Conservation (phyloP, 2,888 invertebrate species). For the Drosophila histrio region DNA sequence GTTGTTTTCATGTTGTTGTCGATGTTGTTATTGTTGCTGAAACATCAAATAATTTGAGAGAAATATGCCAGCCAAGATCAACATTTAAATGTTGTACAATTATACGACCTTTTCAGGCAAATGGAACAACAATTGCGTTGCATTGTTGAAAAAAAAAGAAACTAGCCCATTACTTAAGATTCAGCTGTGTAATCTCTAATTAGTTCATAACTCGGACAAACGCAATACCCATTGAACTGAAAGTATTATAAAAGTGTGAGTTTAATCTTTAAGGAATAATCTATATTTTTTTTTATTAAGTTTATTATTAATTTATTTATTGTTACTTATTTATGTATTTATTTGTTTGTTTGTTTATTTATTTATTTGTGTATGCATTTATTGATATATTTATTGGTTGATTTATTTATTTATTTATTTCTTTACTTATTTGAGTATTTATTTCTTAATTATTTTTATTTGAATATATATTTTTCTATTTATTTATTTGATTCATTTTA, state of each 20-base stretch:
- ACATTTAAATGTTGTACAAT: constrained; percentile 66
- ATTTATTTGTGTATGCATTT: too few relatives aligned
- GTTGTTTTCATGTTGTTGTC: constrained; percentile 43
- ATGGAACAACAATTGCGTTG: constrained; percentile 31
- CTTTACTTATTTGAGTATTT: too few relatives aligned
- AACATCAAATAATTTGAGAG: constrained; percentile 44
- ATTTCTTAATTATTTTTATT: too few relatives aligned
- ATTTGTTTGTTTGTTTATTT: too few relatives aligned
- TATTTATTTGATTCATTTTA: too few relatives aligned
- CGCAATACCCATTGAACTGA: not conserved
- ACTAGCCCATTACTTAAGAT: constrained; percentile 12
- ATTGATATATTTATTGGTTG: too few relatives aligned
- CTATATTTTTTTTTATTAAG: too few relatives aligned
- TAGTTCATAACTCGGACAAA: not conserved
- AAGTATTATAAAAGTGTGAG: not conserved
- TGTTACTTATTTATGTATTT: too few relatives aligned
- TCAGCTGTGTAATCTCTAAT: constrained; percentile 3
- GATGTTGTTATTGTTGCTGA: constrained; percentile 31
- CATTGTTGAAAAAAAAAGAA: constrained; percentile 9
- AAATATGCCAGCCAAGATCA: constrained; percentile 32
- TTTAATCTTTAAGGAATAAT: not conserved
- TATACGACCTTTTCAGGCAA: constrained; percentile 38
- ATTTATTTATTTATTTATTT: too few relatives aligned
- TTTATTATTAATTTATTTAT: too few relatives aligned
- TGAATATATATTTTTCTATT: too few relatives aligned